Conservation (phyloP, 2,113 vertebrate genomes). For the Agapornis roseicollis region DNA sequence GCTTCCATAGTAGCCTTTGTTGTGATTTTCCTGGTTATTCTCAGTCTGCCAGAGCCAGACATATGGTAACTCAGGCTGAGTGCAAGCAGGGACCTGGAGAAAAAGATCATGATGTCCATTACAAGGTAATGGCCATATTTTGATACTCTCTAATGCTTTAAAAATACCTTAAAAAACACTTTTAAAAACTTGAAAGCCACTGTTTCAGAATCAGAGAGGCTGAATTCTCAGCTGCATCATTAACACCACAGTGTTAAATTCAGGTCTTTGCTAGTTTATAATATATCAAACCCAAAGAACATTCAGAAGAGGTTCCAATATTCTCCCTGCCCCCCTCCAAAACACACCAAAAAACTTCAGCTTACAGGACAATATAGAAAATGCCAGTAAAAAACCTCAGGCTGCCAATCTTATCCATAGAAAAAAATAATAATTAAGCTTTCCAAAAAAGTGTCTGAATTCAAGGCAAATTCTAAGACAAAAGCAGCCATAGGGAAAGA, state of each 20-base stretch:
- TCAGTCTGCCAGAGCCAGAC: neutral
- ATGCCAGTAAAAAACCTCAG: neutral
- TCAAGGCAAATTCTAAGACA: conserved; percentile 1
- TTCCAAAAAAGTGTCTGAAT: neutral
- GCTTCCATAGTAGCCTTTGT: rapidly evolving
- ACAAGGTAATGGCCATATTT: neutral
- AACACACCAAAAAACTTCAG: neutral
- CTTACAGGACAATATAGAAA: neutral
- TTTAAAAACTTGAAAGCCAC: neutral
- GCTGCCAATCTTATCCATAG: neutral
- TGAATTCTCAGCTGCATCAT: neutral
- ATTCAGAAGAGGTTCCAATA: neutral
- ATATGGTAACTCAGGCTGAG: neutral
- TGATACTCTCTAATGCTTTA: neutral
- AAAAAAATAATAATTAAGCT: neutral
- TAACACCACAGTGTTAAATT: neutral
- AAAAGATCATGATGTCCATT: neutral
- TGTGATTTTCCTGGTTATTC: neutral
- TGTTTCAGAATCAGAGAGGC: neutral
- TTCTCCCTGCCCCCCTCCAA: neutral
- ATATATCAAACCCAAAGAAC: neutral
- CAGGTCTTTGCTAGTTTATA: neutral
- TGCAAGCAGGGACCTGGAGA: neutral
- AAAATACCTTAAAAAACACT: neutral
- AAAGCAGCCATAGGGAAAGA: neutral